A percentile compares a stretch with the other conserved stretches of the same genome.
Evolutionary conservation across 2,888 invertebrate genomes (phyloP).

Genomic region (Flabesymbios commensalis): DNA sequence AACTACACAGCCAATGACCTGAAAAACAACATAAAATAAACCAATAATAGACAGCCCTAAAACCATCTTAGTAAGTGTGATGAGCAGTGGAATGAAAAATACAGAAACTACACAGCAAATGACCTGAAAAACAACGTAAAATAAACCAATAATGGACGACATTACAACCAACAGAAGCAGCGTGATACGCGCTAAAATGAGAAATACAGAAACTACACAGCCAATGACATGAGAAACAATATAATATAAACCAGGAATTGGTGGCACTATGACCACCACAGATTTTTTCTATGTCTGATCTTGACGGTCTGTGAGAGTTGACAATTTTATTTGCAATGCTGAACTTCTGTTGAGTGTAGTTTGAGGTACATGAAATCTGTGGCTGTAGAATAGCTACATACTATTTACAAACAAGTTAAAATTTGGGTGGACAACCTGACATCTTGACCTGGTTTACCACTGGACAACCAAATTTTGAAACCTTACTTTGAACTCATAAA

Average conservation of each 20-base stretch:
- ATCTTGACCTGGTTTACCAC: not conserved
- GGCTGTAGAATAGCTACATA: not conserved
- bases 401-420: not conserved
- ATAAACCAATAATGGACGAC: slow-evolving; percentile 80
- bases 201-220: slow-evolving; percentile 69
- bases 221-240: slow-evolving; percentile 48
- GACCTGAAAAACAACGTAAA: slow-evolving; percentile 40
- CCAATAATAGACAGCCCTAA: slow-evolving; percentile 83
- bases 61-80: slow-evolving; percentile 83
- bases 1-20: slow-evolving; percentile 56
- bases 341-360: too few species aligned
- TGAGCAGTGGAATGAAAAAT: slow-evolving; percentile 84
- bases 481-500: too few species aligned
- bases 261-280: slow-evolving; percentile 83
- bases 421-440: not conserved
- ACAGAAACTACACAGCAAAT: slow-evolving; percentile 67
- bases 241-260: slow-evolving; percentile 74
- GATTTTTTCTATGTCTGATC: too few species aligned
- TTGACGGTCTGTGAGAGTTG: too few species aligned
- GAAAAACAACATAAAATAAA: slow-evolving; percentile 57
- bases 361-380: too few species aligned
- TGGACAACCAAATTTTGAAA: too few species aligned
- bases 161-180: slow-evolving; percentile 81
- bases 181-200: slow-evolving; percentile 90
- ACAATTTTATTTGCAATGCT: too few species aligned